Evolutionary conservation across 2,888 invertebrate species (phyloP), one percentile per base, ranked within the genome.

Genomic region (Congeria kusceri): DNA sequence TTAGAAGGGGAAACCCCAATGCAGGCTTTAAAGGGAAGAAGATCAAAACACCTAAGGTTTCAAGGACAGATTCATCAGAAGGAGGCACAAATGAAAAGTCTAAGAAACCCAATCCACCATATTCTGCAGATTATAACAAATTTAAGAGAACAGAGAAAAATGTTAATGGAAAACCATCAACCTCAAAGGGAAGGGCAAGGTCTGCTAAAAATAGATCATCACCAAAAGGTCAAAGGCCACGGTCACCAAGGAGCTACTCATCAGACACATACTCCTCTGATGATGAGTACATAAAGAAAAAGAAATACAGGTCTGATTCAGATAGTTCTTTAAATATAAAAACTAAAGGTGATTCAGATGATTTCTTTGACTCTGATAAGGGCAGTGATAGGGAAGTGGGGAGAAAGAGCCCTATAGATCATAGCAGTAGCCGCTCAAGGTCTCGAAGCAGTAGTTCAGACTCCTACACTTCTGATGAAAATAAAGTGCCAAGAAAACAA

Each of bases 11-110:
- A 5, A 67, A 77, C 29, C 76, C 74, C 20, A 67, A 65, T 65
- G 68, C 83, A 25, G 83, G 83, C 23, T 83, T 83, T 47, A 77
- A 74, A 47, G 83, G 83, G 1, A 77, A 77, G 28, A 83, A 83
- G 32, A 29, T 83, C 1, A 65, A 46, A 11, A 80, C 79, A 57
- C 69, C 56, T 67, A 73, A 72, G 25, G 39, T 39, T 11, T 69
- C 69, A 59, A 59, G 80, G 56, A 73, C 78, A 68, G 64, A 68
- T 62, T 80, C 79, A 25, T 25, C 67, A 11, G 83, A 83, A 56
- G 62, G 66, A 13, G 11, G 11, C 11, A 20, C 18, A n/a, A 61
- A 66, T 20, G 23, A 57, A 13, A 70, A 62, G 44, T 28, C 53
- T 5, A 80, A 75, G 67, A 78, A 79, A 29, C 61, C 11, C 11